A percentile compares a stretch with the other conserved stretches of the same genome.
Conservation (phyloP, 2,113 vertebrate genomes). For the Ptychochromis oligacanthus region DNA sequence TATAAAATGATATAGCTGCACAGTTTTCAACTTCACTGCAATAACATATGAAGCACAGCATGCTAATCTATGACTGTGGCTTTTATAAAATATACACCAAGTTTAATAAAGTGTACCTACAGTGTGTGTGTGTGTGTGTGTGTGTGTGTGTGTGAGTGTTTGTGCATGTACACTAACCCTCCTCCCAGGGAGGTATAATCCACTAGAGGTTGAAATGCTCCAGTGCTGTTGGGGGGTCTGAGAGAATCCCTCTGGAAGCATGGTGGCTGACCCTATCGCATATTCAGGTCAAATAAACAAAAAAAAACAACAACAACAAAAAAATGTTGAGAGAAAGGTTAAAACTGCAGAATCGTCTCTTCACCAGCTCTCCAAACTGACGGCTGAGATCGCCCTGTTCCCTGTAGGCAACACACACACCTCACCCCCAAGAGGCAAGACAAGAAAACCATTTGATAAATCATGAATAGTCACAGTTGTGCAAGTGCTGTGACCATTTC, state of each 20-base stretch:
- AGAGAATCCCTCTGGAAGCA: constrained; percentile 51
- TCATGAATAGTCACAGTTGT: constrained; percentile 80
- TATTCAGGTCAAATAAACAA: constrained; percentile 66
- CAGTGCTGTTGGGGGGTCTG: constrained; percentile 41
- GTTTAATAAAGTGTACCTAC: constrained; percentile 12
- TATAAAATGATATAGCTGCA: background rate
- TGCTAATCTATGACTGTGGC: constrained; percentile 5
- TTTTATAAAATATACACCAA: constrained; percentile 14
- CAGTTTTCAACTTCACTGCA: background rate
- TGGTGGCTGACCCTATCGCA: constrained; percentile 51
- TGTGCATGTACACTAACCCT: constrained; percentile 32
- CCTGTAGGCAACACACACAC: constrained; percentile 53
- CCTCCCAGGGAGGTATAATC: constrained; percentile 63
- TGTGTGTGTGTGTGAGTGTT: constrained; percentile 20
- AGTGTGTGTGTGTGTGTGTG: constrained; percentile 14
- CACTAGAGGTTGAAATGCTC: constrained; percentile 55
- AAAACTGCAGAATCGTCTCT: constrained; percentile 27
- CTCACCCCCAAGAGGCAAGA: constrained; percentile 70
- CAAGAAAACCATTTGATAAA: constrained; percentile 78
- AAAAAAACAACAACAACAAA: background rate
- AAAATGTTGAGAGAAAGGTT: constrained; percentile 43
- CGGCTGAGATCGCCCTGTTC: constrained; percentile 10
- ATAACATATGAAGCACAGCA: background rate
- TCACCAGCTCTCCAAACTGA: background rate
- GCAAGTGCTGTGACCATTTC: constrained; percentile 77